Base-by-base conservation (phyloP, 2,888 invertebrate species). In the Cerastis rubricosa region DNA sequence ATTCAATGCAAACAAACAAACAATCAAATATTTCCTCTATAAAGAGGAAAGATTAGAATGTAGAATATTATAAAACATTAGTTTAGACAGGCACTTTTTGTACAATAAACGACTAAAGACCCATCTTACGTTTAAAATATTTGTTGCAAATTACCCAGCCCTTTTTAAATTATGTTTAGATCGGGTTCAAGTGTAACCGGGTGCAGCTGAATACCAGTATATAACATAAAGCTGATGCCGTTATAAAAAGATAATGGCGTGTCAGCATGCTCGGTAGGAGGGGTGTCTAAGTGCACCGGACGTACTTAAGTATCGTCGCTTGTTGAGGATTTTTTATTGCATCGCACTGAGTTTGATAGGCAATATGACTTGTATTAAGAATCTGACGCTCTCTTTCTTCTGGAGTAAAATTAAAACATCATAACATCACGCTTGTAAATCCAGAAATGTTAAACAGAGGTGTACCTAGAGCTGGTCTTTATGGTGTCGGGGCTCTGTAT, bases 241-340 rank as follows among this genome's bases (percentile, higher is more conserved):
- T 43, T 64, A n/a, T 64, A 64, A 64, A 64, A 43, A 64, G 14
- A 35, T 64, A n/a, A 64, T 43, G n/a, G 43, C 43, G 3, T 43
- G 64, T 43, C 64, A 64, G 64, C 59, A 59, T 59, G 59, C 64
- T 22, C 64, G 64, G n/a, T 43, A n/a, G 14, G 43, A 64, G 64
- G 64, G 43, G n/a, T 43, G n/a, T 65, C 19, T 25, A 25, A 65
- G 65, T 65, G 65, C 65, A 65, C 65, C 65, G 65, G 65, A 65
- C 65, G 65, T 45, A 65, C 65, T 65, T 65, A 45, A 65, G 65
- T 45, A 25, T 14, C 43, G n/a, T 17, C 64, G 64, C 14, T 64
- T n/a, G 43, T n/a, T 40, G 43, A 43, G n/a, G 40, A 43, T 3
- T n/a, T 43, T 63, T 54, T n/a, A 54, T 25, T 11, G 19, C n/a